Base-by-base conservation (phyloP, 1,140 invertebrate species). In the Pentalonia nigronervosa region DNA sequence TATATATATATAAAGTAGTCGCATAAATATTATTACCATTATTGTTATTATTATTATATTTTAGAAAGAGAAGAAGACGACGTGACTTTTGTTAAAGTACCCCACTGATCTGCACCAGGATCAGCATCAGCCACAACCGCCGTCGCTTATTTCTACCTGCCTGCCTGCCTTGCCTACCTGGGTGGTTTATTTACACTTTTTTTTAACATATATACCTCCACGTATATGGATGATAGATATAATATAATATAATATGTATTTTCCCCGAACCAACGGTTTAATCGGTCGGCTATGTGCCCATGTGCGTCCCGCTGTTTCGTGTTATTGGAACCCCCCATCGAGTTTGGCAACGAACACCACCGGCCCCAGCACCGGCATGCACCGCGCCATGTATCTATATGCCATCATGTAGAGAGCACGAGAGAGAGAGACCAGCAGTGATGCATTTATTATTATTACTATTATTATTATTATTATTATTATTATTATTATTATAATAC, bases 291-390 rank as follows among this genome's bases (percentile, higher is more conserved):
- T 45, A 34, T 45, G 53, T 67, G 89, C 53, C 50, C 53, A 20
- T 56, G 50, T 41, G 25, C 89, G 89, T 67, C 89, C 89, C 89
- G 89, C 89, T 90, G 89, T 90, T 90, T 90, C 53, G 36, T 90
- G 89, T 90, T 90, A 90, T 90, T 90, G 89, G 56, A 90, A 25
- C 89, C 89, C 89, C 89, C 89, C 89, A 67, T 90, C 41, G 89
- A 67, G 89, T 90, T 90, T 90, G 89, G 89, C 89, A 90, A 90
- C 89, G 89, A 90, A 90, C 56, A 90, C 89, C 89, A 90, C 89
- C 89, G 36, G 89, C 53, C 25, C 48, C 87, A 30, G 87, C 50
- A 34, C 21, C 41, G n/a, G n/a, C 41, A n/a, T 17, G n/a, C 87
- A 23, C n/a, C 87, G 23, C 34, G 20, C 36, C 34, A 25, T 45